Evolutionary conservation across 1,140 invertebrate species (phyloP).

Genomic region (Pentalonia nigronervosa): DNA sequence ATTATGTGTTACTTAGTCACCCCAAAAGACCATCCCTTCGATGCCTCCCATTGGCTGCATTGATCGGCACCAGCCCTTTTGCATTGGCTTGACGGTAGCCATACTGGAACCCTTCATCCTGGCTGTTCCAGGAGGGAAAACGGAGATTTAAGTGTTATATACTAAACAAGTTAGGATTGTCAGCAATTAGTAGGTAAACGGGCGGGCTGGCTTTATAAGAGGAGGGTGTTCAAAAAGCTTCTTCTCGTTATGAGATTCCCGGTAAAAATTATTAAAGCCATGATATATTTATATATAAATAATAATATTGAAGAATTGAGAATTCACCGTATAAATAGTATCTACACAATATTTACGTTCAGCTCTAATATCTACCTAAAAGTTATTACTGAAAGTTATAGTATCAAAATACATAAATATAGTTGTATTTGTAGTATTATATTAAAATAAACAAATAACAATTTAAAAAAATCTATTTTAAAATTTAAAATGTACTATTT

Average conservation of each 20-base stretch:
- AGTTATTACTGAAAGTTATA: neutral
- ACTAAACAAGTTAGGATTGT: constrained; percentile 49
- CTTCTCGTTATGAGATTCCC: constrained; percentile 44
- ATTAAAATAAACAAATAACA: neutral
- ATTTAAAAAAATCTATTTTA: neutral
- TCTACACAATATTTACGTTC: neutral
- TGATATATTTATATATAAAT: neutral
- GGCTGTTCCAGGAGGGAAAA: neutral
- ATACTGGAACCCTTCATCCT: constrained; percentile 40
- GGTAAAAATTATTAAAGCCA: neutral
- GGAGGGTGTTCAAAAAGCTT: neutral
- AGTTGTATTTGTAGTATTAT: neutral
- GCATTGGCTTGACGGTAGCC: constrained; percentile 42
- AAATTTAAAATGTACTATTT: neutral
- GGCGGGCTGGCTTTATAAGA: neutral
- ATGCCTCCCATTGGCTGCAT: constrained; percentile 26
- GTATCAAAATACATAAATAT: neutral
- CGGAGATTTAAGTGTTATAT: constrained; percentile 35
- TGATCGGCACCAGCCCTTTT: neutral
- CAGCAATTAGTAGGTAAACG: constrained; percentile 51
- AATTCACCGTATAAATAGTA: neutral
- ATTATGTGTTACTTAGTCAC: constrained; percentile 41
- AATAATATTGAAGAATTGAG: neutral
- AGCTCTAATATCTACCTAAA: neutral
- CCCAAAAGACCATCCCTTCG: constrained; percentile 26